Evolutionary conservation across 2,888 invertebrate species (phyloP).

Genomic region (Habrosyne pyritoides): DNA sequence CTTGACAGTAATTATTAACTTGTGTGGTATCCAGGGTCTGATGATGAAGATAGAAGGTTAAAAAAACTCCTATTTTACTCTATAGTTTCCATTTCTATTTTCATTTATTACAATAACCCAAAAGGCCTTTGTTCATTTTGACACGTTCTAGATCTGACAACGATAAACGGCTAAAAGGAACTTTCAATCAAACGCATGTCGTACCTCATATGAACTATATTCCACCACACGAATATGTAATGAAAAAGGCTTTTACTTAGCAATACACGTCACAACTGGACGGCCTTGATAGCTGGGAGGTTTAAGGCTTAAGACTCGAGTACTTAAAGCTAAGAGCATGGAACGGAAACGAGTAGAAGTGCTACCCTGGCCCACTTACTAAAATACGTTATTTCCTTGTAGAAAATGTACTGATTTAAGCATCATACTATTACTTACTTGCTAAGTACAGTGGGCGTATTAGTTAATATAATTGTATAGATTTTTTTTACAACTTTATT

Average conservation of each 20-base stretch:
- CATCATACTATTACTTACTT: too few species aligned
- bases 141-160: neutral
- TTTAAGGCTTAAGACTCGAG: neutral
- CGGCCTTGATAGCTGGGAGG: neutral
- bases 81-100: too few species aligned
- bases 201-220: neutral
- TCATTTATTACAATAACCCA: too few species aligned
- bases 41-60: too few species aligned
- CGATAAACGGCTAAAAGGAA: neutral
- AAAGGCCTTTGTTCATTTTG: neutral
- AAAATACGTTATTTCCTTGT: neutral
- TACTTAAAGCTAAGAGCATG: neutral
- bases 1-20: too few species aligned
- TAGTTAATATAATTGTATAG: too few species aligned
- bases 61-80: too few species aligned
- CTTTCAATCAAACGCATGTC: neutral
- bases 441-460: too few species aligned
- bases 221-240: neutral
- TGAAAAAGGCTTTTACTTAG: neutral
- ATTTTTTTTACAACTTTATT: too few species aligned
- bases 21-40: too few species aligned
- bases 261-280: neutral
- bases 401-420: neutral
- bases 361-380: neutral
- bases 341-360: slow-evolving; percentile 1